Evolutionary conservation across 2,113 vertebrate genomes (phyloP), one percentile per base, ranked within the genome.

Genomic region (Gadus chalcogrammus): DNA sequence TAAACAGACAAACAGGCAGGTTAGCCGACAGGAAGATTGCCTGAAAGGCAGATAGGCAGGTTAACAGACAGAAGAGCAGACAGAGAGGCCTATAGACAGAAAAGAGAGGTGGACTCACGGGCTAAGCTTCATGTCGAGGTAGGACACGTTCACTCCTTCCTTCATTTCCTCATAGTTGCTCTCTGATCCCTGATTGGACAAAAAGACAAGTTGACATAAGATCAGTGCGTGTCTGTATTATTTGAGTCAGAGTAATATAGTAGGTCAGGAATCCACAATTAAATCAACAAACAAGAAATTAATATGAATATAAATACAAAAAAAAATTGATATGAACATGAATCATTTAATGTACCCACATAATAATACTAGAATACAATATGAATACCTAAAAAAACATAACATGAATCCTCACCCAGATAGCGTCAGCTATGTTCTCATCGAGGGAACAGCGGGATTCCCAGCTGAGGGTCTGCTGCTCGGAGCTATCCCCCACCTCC

Each of bases 101-200:
- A 5, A 69, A 0, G 11, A 58, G 58, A 71, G 8, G 6, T 35
- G n/a, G 20, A 87, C 97, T 96, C 87, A 99, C 97, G 92, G 89
- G 90, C 94, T 93, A 48, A 92, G 91, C 75, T 96, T 94, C 89
- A 99, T 84, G 82, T 96, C 96, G 89, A 99, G 90, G 59, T 96
- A 98, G 0, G 81, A 82, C 75, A 97, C 80, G 18, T 92, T 93
- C n/a, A 93, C 92, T 17, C 93, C 95, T 68, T 93, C 93, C 89
- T 96, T 98, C 79, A 97, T 93, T 77, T 92, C 93, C 78, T 94
- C 94, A 53, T 96, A 98, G 91, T 97, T 95, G 80, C 93, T 95
- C 88, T 98, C 96, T 52, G 96, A 97, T 18, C 96, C 96, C 97
- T 99, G 85, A 69, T 16, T 17, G 69, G 17, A 70, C 4, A 59